Base-by-base conservation (phyloP, 2,888 invertebrate genomes). In the Cetonia aurata region DNA sequence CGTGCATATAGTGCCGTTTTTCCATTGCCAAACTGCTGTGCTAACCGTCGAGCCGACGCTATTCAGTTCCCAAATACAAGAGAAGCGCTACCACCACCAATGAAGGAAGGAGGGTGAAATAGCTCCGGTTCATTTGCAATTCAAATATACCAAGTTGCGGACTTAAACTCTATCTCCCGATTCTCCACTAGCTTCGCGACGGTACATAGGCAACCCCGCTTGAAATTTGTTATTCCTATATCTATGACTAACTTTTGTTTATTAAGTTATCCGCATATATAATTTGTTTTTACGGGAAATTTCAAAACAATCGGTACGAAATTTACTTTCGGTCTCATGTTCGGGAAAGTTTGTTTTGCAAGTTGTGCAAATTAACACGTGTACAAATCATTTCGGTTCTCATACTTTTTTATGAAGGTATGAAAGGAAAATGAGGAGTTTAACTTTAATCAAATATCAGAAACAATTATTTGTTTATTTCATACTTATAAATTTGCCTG, bases 111-210 rank as follows among this genome's bases (percentile, higher is more conserved):
- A 50, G 62, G 62, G 48, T 48, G 46, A 67, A 67, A 56, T 56
- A 67, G 67, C 67, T 67, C 46, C 31, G 52, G 52, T 55, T 72
- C 68, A 75, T 75, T 73, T 75, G 72, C 73, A 75, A 75, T 73
- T 75, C 72, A 72, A 69, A 75, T 73, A 46, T 42, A 9, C 59
- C 57, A 73, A 75, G 70, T 73, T 72, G 73, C 71, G 42, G 48
- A 48, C 48, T 62, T 62, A 62, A 74, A 71, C 62, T 66, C 70
- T 69, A 72, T 70, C 69, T 42, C 53, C 42, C 52, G 25, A 48
- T 42, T 62, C 62, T 15, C 62, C 48, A 48, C 48, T 31, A 31
- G 33, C 33, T 48, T 33, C 50, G 33, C 15, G 48, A 62, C 31
- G 10, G 48, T 15, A 48, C 48, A 62, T 17, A 9, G 17, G 33